A percentile compares a stretch with the other conserved stretches of the same genome.
Conservation (phyloP, 2,113 vertebrate species). For the Pteronura brasiliensis region DNA sequence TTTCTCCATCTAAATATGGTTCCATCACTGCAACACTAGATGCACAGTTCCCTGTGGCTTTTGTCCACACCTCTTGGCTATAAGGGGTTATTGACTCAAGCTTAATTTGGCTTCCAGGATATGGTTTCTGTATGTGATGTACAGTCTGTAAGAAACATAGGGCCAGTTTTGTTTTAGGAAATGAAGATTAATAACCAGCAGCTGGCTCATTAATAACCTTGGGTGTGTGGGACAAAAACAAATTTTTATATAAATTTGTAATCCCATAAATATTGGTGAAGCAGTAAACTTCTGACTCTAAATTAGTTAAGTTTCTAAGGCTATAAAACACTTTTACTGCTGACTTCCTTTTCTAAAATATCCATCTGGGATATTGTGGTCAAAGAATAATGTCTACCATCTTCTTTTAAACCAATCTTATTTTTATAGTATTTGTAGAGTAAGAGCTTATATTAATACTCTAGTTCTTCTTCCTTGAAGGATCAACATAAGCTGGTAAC, state of each 20-base stretch:
- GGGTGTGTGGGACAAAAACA: slow-evolving; percentile 36
- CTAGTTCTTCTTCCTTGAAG: background rate
- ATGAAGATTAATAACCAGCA: slow-evolving; percentile 67
- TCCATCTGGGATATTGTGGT: background rate
- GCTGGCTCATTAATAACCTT: slow-evolving; percentile 56
- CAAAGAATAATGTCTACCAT: background rate
- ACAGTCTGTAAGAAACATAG: background rate
- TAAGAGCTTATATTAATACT: background rate
- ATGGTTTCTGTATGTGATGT: background rate
- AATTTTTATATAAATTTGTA: slow-evolving; percentile 60
- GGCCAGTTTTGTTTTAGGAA: slow-evolving; percentile 47
- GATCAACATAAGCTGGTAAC: background rate
- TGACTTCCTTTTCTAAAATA: slow-evolving; percentile 16
- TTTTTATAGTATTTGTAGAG: background rate
- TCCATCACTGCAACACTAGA: background rate
- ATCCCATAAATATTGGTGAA: slow-evolving; percentile 54
- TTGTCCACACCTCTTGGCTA: background rate
- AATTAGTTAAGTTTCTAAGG: slow-evolving; percentile 62
- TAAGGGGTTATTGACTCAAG: background rate
- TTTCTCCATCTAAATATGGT: background rate
- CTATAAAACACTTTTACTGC: slow-evolving; percentile 42
- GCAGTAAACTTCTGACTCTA: slow-evolving; percentile 54
- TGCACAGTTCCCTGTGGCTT: background rate
- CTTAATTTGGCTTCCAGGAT: background rate
- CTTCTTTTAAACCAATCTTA: background rate